Conservation (phyloP, 2,797 vertebrate species). For the Mastacembelus armatus region DNA sequence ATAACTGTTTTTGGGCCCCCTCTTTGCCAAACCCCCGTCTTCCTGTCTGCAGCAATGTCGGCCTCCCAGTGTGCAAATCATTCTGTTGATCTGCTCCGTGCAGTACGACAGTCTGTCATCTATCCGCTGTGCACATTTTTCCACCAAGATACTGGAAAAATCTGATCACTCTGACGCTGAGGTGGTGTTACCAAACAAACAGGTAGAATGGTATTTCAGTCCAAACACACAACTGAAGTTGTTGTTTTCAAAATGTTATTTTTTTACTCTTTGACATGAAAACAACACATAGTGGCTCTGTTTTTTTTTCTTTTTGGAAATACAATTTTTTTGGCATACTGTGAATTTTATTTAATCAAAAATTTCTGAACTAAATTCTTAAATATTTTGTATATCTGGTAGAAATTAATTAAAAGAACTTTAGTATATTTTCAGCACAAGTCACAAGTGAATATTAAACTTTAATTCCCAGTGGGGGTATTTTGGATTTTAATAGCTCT, state of each 20-base stretch:
- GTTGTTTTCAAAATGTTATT: not conserved
- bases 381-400: not conserved
- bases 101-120: constrained; percentile 2
- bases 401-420: constrained; percentile 8
- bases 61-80: not conserved
- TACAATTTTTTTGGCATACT: not conserved
- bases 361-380: not conserved
- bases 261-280: not conserved
- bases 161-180: not conserved
- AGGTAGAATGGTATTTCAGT: constrained; percentile 3
- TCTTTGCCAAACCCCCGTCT: constrained; percentile 8
- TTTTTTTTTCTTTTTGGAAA: not conserved
- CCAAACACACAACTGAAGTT: not conserved
- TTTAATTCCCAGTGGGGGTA: constrained; percentile 38
- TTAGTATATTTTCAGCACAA: constrained; percentile 2
- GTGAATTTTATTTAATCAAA: not conserved
- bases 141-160: constrained; percentile 2
- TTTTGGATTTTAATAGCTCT: constrained; percentile 53
- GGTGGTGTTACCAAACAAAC: constrained; percentile 20
- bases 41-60: not conserved
- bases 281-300: not conserved
- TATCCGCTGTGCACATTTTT: constrained; percentile 22
- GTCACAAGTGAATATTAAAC: constrained; percentile 32
- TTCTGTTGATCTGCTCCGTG: constrained; percentile 13
- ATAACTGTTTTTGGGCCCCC: constrained; percentile 21